Base-by-base conservation (phyloP, 2,888 invertebrate species). In the Tanypteryx hageni region DNA sequence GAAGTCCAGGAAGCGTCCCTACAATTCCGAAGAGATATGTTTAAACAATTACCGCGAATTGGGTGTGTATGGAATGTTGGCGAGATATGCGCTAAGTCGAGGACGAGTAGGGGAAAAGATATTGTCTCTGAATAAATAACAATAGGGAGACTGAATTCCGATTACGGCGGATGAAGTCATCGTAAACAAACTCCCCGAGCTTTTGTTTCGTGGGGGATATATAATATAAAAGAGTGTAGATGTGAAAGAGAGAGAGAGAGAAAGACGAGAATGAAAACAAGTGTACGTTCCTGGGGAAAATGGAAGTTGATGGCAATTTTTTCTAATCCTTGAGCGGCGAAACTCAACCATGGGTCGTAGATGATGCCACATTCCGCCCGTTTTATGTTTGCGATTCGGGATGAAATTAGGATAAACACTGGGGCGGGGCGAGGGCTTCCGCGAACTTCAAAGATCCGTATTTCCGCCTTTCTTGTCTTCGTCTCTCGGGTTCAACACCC, bases 1-100 rank as follows among this genome's bases (percentile, higher is more conserved):
- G 31, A 27, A 10, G 59, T 58, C 44, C 89, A 89, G 89, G 89
- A 89, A 89, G 89, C 64, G 64, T 68, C 68, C 18, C 10, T 68
- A 14, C 14, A 14, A 18, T 64, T 7, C 22, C 22, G 7, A 68
- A 68, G 68, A 68, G 22, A 22, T 76, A 27, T 27, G 27, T 11
- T 13, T 76, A 4, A 0, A 27, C 4, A 76, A 76, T 76, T 3
- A 2, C 4, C n/a, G n/a, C 0, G 76, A 10, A n/a, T 76, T 22
- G 22, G 4, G 11, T 76, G 0, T 27, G 44, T 44, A 44, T 44
- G 44, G 44, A 44, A 44, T 44, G 44, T 44, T 44, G 44, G 44
- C 44, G 44, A 44, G 44, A 44, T 44, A 44, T 5, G 44, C 44
- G 44, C 5, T 3, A 44, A 44, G 44, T 44, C 44, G 44, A 44